Base-by-base conservation (phyloP, 2,888 invertebrate genomes). In the Tridacna crocea region DNA sequence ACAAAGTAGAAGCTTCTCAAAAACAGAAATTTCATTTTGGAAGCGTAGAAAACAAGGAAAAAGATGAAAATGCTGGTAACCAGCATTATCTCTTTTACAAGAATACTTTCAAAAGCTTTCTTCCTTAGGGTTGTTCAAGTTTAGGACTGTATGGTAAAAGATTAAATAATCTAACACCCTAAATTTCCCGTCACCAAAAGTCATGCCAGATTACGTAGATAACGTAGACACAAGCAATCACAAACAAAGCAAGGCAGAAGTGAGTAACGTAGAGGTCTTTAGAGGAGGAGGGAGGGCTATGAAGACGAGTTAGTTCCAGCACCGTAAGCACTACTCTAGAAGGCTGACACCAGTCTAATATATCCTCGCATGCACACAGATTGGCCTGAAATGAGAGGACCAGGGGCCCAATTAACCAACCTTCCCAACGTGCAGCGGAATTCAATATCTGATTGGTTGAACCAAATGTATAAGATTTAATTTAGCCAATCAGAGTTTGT, bases 171-270 rank as follows among this genome's bases (percentile, higher is more conserved):
- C 36, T 36, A 36, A 8, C 36, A 36, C 36, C 36, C 36, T 36
- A 36, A 36, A 36, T 19, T 17, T 77, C 77, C 77, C 77, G 48
- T 66, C 68, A 65, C 65, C 75, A 12, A 24, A 63, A 10, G 19
- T 48, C 66, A 75, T 51, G 75, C 75, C 75, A 65, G 65, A 47
- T 60, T 36, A 36, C 36, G 36, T 36, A 36, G n/a, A 72, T 48
- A 51, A 77, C 55, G 63, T 48, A 77, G 11, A 68, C 24, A 83
- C 96, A 95, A 70, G 96, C 95, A 91, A 96, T 93, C 74, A 96
- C 93, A 93, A 96, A 96, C 86, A 96, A 95, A 90, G 95, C 95
- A 78, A 96, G 95, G 93, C 96, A 96, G 87, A 94, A 88, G 80
- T 91, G 86, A 76, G 94, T 90, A 63, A 94, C 87, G 82, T 91